Conservation (phyloP, 2,797 vertebrate species). For the Squalus acanthias region DNA sequence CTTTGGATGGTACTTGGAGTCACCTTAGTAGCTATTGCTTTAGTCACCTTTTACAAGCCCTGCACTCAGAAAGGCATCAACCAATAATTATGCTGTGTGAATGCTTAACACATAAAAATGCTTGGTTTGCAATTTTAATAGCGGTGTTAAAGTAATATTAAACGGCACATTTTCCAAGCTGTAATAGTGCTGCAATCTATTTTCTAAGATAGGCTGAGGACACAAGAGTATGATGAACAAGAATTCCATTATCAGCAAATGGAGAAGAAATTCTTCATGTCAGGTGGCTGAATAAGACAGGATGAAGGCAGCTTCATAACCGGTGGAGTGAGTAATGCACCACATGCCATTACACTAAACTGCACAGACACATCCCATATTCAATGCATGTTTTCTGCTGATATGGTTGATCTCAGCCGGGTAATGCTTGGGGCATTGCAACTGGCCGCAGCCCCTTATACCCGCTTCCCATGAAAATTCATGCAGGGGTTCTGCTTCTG, state of each 20-base stretch:
- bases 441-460: background rate
- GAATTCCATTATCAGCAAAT: background rate
- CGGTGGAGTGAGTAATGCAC: background rate
- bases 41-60: background rate
- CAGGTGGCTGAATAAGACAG: background rate
- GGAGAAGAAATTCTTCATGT: background rate
- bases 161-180: background rate
- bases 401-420: too few species aligned
- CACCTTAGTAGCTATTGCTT: background rate
- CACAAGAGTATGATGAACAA: background rate
- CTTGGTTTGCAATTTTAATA: background rate
- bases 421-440: background rate
- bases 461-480: background rate
- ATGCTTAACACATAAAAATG: conserved; percentile 9
- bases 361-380: background rate
- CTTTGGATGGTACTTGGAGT: background rate
- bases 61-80: background rate
- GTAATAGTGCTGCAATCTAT: background rate
- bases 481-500: background rate
- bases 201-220: background rate
- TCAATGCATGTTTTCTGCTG: background rate
- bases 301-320: background rate
- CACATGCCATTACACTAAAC: background rate
- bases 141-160: background rate
- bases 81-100: background rate